phyloP scores from a whole-genome alignment of 64 coral and sea anemone species.

The Cladopsammia gracilis region DNA sequence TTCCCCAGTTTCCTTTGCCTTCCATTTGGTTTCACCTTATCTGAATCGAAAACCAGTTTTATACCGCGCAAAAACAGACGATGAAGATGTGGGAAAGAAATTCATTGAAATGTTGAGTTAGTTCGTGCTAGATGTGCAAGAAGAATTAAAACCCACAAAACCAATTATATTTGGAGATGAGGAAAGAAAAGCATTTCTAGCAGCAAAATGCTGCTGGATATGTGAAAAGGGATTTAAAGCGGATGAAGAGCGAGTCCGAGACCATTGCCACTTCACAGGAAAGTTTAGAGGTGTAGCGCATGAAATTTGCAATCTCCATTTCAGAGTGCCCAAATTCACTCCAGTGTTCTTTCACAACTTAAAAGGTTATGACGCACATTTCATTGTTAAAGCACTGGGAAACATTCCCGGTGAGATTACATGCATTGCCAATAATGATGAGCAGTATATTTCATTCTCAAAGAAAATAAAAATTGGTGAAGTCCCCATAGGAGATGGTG shows the following conservation, averaged over 20 bases:
- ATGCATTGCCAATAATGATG: slow-evolving; percentile 43
- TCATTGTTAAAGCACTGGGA: slow-evolving; percentile 26
- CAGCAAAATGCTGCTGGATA: slow-evolving; percentile 47
- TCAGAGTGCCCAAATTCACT: not conserved
- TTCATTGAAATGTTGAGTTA: too few species aligned
- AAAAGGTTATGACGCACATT: slow-evolving; percentile 28
- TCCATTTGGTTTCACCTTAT: too few species aligned
- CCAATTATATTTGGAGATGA: too few species aligned
- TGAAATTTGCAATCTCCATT: slow-evolving; percentile 24
- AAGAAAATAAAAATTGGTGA: slow-evolving; percentile 21
- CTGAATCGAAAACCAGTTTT: too few species aligned
- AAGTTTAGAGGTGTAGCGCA: slow-evolving; percentile 49
- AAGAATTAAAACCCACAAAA: too few species aligned
- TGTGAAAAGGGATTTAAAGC: slow-evolving; percentile 3
- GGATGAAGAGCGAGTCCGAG: slow-evolving; percentile 2
- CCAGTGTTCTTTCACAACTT: slow-evolving; percentile 56
- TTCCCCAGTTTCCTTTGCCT: too few species aligned
- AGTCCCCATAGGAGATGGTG: not conserved
- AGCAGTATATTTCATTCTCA: slow-evolving; percentile 55
- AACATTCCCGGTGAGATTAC: not conserved
- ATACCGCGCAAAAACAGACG: too few species aligned
- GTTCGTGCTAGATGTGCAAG: too few species aligned
- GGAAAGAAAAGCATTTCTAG: too few species aligned
- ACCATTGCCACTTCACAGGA: slow-evolving; percentile 40
- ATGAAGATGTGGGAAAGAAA: too few species aligned